Percentiles rank a stretch among this genome's conserved stretches.
Conservation (phyloP, 1,140 invertebrate genomes). For the Hycleus phaleratus region DNA sequence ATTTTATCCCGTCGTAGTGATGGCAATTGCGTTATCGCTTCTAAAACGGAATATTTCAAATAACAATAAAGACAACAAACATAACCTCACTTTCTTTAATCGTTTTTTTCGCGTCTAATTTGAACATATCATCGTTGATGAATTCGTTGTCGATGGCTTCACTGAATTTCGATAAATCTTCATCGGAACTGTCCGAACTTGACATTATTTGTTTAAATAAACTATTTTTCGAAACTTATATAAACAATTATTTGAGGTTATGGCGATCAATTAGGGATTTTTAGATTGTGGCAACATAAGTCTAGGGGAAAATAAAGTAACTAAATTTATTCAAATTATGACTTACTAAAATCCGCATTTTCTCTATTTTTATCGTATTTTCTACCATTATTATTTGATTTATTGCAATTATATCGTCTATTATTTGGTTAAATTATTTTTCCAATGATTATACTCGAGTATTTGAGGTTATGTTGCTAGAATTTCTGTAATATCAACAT, state of each 20-base stretch:
- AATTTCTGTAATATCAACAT: no score
- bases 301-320: no score
- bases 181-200: neutral
- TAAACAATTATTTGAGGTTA: neutral
- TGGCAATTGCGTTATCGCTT: conserved; percentile 4
- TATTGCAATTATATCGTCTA: no score
- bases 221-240: neutral
- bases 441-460: no score
- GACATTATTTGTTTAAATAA: no score
- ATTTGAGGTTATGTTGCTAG: no score
- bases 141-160: conserved; percentile 4
- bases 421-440: no score
- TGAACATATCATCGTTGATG: conserved; percentile 7
- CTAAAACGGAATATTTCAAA: neutral
- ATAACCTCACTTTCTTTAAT: neutral
- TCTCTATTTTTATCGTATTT: no score
- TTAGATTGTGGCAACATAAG: no score
- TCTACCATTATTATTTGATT: no score
- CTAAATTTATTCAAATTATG: no score
- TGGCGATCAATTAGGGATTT: neutral
- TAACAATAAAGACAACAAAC: neutral
- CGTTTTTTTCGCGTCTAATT: neutral
- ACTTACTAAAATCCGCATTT: no score
- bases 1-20: conserved; percentile 20
- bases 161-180: neutral